Conservation (phyloP, 1,140 invertebrate species). For the Brachionus angularis region DNA sequence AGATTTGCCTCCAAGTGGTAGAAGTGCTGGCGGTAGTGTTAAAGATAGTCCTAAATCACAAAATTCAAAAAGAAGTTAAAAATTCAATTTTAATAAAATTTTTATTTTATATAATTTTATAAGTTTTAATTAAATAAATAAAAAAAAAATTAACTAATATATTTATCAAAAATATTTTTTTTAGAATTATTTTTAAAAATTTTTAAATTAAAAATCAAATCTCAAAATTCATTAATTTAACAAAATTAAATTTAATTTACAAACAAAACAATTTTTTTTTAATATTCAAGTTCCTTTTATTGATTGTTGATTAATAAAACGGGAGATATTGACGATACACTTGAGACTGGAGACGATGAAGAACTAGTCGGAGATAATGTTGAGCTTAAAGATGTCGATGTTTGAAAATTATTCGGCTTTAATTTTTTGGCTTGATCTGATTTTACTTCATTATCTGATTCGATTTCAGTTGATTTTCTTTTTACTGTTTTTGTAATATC, state of each 20-base stretch:
- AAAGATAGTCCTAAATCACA: slow-evolving; percentile 9
- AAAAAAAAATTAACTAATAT: no score
- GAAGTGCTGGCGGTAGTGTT: slow-evolving; percentile 5
- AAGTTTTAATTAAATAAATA: no score
- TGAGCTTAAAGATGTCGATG: slow-evolving; percentile 15
- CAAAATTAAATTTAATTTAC: not conserved
- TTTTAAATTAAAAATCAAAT: not conserved
- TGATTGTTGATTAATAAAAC: not conserved
- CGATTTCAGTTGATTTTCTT: not conserved
- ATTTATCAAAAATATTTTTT: no score
- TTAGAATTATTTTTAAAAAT: not conserved
- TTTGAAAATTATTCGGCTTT: slow-evolving; percentile 8
- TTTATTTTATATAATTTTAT: no score
- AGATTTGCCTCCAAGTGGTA: slow-evolving; percentile 34
- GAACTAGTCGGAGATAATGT: slow-evolving; percentile 8
- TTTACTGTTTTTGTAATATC: not conserved
- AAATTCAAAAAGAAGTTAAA: slow-evolving; percentile 8
- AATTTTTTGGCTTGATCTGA: not conserved
- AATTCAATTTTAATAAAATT: no score
- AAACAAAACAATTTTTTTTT: not conserved
- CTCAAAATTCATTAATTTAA: not conserved
- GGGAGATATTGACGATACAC: slow-evolving; percentile 2
- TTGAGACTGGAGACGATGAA: not conserved
- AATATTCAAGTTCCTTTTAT: not conserved
- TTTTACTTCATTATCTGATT: not conserved